Percentiles rank a stretch among this genome's conserved stretches.
Conservation (phyloP, 2,888 invertebrate species). For the Campoplex capitator region DNA sequence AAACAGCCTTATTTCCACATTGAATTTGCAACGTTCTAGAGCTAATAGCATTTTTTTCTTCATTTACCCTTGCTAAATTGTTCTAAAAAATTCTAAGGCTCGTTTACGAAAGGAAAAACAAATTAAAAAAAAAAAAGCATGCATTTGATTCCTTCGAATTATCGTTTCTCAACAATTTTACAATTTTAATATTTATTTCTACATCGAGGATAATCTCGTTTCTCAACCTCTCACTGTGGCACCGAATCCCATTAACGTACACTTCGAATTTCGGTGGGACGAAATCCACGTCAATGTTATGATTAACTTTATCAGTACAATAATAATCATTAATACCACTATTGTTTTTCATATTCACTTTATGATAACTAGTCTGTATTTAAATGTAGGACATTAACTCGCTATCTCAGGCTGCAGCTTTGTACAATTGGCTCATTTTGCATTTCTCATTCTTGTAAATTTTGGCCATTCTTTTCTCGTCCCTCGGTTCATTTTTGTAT, state of each 20-base stretch:
- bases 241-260: neutral
- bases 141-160: constrained; percentile 40
- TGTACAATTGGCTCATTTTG: constrained; percentile 62
- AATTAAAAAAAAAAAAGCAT: neutral
- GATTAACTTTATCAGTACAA: neutral
- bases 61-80: neutral
- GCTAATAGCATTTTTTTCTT: constrained; percentile 4
- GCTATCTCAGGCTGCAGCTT: constrained; percentile 65
- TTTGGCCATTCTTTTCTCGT: constrained; percentile 18
- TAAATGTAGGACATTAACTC: constrained; percentile 55
- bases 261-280: neutral
- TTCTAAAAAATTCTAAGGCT: constrained; percentile 1
- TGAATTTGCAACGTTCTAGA: constrained; percentile 26
- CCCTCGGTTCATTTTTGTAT: neutral
- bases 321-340: constrained; percentile 15
- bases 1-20: neutral
- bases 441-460: constrained; percentile 30
- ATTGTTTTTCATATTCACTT: constrained; percentile 34
- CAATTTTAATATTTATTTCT: constrained; percentile 12
- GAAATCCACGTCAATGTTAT: neutral
- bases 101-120: too few species aligned
- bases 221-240: neutral
- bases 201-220: neutral
- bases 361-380: constrained; percentile 40
- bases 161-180: constrained; percentile 40